Evolutionary conservation across 2,888 invertebrate species (phyloP), one percentile per base, ranked within the genome.

Genomic region (Troglohyphantes excavatus): DNA sequence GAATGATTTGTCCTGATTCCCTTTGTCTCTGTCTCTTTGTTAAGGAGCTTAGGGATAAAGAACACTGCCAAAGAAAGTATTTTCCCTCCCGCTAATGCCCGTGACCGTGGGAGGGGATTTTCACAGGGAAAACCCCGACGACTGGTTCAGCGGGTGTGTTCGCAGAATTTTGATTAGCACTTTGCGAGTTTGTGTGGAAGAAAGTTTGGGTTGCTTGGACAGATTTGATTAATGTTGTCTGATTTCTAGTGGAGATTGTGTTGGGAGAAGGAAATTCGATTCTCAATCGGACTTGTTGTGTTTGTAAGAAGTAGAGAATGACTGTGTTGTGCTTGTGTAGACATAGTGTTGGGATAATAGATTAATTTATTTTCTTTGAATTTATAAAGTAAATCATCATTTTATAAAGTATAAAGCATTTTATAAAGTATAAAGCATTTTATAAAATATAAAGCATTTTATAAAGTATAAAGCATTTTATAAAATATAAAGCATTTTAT

Each of bases 151-250:
- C 5, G n/a, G n/a, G 53, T 17, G 53, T 53, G 53, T 11, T 53
- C 0, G n/a, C 0, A n/a, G 53, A 53, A 53, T 53, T 53, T 17
- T 53, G 53, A 53, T 53, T 53, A 53, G 53, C n/a, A n/a, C 53
- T 17, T 53, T 53, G 53, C 13, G 13, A 53, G 53, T n/a, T 53
- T 13, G 53, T n/a, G n/a, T 13, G 17, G 53, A 17, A 1, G n/a
- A 53, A 7, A 53, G 53, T 0, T 53, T 53, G 53, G 53, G 53
- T 53, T 33, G 3, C 33, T 46, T 53, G 53, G 53, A 53, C 53
- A 53, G 53, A 53, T n/a, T 53, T 53, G 53, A 53, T 53, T 53
- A 53, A 53, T 53, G 53, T 53, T 53, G 53, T 53, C 53, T 53
- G 53, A 53, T 53, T 39, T 53, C 17, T 17, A 53, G 53, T 53